These are phyloP conservation scores for Oenanthe melanoleuca DNA, from an alignment of 2,113 vertebrate species.

Conservation along the genomic window DNA sequence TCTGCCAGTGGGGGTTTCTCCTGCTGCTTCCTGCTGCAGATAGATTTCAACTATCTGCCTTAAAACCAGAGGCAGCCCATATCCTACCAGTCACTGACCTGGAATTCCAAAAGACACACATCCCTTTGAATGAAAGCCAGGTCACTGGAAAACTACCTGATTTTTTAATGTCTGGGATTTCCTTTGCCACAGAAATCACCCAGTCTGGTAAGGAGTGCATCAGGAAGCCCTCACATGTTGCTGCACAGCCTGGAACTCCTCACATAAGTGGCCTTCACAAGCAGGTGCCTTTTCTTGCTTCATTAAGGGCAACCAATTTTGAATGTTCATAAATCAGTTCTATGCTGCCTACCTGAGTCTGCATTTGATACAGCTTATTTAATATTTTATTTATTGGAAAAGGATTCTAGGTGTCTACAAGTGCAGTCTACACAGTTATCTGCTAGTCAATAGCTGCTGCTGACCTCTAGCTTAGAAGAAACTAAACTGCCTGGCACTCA, in stretches of 20 bases:
- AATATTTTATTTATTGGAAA: neutral
- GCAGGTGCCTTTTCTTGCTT: neutral
- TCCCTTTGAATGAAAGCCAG: neutral
- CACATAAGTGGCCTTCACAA: neutral
- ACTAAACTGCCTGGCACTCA: slow-evolving; percentile 45
- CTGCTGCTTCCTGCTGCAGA: neutral
- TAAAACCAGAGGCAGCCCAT: neutral
- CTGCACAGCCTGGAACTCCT: neutral
- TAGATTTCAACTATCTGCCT: neutral
- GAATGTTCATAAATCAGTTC: neutral
- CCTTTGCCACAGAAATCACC: neutral
- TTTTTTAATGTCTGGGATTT: neutral
- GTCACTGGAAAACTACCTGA: neutral
- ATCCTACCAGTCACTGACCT: neutral
- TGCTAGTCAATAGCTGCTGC: slow-evolving; percentile 51
- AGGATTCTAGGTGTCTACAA: neutral
- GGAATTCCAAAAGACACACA: neutral
- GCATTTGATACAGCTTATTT: neutral
- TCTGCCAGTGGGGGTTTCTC: neutral
- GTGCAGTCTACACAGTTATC: slow-evolving; percentile 38
- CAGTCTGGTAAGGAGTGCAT: neutral
- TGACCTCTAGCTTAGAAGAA: slow-evolving; percentile 61
- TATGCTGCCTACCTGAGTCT: neutral
- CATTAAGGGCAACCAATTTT: neutral
- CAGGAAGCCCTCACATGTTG: neutral